These are phyloP conservation scores for Ennomos quercinarius DNA, from an alignment of 2,888 invertebrate species.

Conservation along the genomic window DNA sequence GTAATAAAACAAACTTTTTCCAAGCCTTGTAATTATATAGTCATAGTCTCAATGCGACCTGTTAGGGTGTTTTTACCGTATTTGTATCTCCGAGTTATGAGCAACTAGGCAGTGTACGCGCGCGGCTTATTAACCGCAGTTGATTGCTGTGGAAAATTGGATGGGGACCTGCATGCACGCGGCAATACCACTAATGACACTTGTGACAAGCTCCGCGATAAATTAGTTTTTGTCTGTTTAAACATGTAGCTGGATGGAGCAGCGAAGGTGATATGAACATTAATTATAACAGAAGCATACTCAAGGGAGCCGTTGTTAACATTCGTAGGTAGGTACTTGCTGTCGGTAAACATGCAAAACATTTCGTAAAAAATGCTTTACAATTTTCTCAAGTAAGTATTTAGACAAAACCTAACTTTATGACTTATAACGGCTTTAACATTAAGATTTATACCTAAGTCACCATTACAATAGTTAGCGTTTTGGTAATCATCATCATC, in stretches of 20 bases:
- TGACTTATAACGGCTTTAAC: no score
- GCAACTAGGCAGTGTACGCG: constrained; percentile 58
- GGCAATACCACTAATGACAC: constrained; percentile 52
- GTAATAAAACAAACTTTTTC: constrained; percentile 14
- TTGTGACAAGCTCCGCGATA: constrained; percentile 44
- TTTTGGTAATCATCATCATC: no score
- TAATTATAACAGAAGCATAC: constrained; percentile 27
- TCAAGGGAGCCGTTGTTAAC: constrained; percentile 22
- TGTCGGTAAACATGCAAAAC: constrained; percentile 17
- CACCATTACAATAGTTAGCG: no score
- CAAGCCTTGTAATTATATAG: constrained; percentile 3
- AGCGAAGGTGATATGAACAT: constrained; percentile 27
- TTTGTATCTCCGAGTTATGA: constrained; percentile 33
- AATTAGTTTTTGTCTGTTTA: constrained; percentile 36
- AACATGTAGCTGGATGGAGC: constrained; percentile 21
- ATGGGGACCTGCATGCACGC: constrained; percentile 62
- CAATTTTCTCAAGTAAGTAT: no score
- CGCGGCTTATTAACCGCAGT: constrained; percentile 68
- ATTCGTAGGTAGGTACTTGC: constrained; percentile 22
- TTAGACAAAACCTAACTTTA: no score
- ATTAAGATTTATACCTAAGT: no score
- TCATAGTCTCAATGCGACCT: constrained; percentile 6
- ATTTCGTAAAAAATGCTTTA: no score
- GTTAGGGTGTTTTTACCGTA: constrained; percentile 29
- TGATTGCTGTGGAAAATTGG: constrained; percentile 72